These are phyloP conservation scores for Monarcha castaneiventris DNA, from an alignment of 2,113 vertebrate species.

Conservation along the genomic window DNA sequence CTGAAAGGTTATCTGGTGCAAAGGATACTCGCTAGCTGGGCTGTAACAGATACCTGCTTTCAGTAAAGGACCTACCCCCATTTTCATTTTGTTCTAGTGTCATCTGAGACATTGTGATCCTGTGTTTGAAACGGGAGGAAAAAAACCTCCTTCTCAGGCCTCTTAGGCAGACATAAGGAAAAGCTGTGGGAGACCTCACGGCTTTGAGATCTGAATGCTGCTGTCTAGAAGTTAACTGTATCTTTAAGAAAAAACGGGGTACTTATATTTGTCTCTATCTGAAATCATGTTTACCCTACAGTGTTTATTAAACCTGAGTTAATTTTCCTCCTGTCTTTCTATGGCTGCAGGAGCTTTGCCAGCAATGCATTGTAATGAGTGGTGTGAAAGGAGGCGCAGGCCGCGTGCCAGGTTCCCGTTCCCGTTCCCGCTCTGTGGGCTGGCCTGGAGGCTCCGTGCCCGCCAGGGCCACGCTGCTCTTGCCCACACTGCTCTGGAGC, in stretches of 20 bases:
- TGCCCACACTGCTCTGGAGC: not conserved
- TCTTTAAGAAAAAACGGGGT: not conserved
- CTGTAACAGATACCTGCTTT: conserved; percentile 10
- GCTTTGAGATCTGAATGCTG: not conserved
- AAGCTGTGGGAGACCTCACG: not conserved
- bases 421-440: accelerated
- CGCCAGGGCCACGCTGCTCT: not conserved
- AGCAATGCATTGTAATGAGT: not conserved
- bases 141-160: not conserved
- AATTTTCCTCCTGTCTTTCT: conserved; percentile 20
- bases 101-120: not conserved
- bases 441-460: not conserved
- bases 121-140: not conserved
- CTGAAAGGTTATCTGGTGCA: not conserved
- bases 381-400: not conserved
- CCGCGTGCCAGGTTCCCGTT: not conserved
- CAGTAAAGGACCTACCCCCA: not conserved
- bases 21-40: not conserved
- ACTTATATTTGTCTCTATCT: not conserved
- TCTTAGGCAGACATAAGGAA: not conserved
- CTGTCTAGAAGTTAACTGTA: not conserved
- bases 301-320: conserved; percentile 7
- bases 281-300: conserved; percentile 10
- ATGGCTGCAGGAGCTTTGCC: conserved; percentile 16
- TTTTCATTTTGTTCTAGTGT: not conserved